A percentile compares a stretch with the other conserved stretches of the same genome.
These are phyloP conservation scores for Sebastes umbrosus DNA, from an alignment of 2,797 vertebrate species.

Conservation along the genomic window DNA sequence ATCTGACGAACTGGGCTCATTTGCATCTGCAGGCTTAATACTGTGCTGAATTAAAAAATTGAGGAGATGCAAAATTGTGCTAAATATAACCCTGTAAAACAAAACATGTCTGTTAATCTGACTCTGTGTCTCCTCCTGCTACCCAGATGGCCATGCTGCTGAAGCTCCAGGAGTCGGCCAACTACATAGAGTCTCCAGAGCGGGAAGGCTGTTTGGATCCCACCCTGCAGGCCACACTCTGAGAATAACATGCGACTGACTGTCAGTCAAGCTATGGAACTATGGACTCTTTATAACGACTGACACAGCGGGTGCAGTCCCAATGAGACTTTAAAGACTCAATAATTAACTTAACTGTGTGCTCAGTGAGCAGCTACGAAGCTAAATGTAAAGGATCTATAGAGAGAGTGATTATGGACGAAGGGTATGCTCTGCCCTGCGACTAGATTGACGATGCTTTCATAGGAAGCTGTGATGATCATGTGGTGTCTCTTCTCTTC, in stretches of 20 bases:
- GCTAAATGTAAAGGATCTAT: slow-evolving; percentile 50
- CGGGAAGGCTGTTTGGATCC: slow-evolving; percentile 89
- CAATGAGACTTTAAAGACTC: slow-evolving; percentile 63
- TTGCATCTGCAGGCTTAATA: neutral
- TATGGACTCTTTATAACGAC: slow-evolving; percentile 6
- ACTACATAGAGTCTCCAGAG: slow-evolving; percentile 97
- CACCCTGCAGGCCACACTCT: slow-evolving; percentile 78
- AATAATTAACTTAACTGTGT: slow-evolving; percentile 39
- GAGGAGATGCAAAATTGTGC: neutral
- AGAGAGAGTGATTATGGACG: slow-evolving; percentile 32
- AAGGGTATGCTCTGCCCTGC: slow-evolving; percentile 49
- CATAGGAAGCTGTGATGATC: slow-evolving; percentile 55
- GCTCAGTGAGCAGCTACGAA: slow-evolving; percentile 67
- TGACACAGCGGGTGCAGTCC: slow-evolving; percentile 29
- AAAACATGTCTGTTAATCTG: neutral
- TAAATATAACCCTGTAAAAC: neutral
- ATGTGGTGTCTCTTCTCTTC: slow-evolving; percentile 33
- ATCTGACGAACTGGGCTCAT: neutral
- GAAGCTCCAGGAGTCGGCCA: slow-evolving; percentile 98
- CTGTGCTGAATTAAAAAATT: neutral
- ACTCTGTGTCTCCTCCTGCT: slow-evolving; percentile 11
- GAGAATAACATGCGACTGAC: slow-evolving; percentile 33
- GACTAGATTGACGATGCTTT: slow-evolving; percentile 53
- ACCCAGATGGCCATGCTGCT: slow-evolving; percentile 97
- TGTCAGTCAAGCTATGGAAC: slow-evolving; percentile 23